Conservation (phyloP, 2,797 vertebrate genomes). For the Neoniphon sammara region DNA sequence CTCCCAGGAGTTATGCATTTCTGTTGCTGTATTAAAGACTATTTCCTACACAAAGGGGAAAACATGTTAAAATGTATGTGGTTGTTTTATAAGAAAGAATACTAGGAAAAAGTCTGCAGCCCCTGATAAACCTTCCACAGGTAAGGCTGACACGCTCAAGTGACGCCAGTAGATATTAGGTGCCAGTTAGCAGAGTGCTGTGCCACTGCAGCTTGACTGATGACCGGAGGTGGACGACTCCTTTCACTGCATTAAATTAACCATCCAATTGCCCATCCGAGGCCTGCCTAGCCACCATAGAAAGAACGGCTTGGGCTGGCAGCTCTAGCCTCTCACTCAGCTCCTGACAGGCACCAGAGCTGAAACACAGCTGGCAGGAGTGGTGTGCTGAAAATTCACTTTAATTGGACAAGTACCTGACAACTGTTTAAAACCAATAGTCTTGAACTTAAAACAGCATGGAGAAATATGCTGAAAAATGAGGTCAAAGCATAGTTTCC, state of each 20-base stretch:
- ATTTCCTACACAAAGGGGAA: no score
- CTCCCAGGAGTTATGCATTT: background rate
- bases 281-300: conserved; percentile 1
- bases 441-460: conserved; percentile 19
- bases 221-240: conserved; percentile 8
- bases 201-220: conserved; percentile 12
- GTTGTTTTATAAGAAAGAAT: background rate
- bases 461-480: conserved; percentile 20
- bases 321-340: background rate
- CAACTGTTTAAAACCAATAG: conserved; percentile 32
- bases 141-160: conserved; percentile 24
- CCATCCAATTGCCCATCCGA: conserved; percentile 11
- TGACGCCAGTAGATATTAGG: conserved; percentile 39
- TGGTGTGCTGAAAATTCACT: conserved; percentile 18
- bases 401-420: conserved; percentile 45
- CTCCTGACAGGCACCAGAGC: conserved; percentile 13
- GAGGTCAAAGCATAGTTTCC: conserved; percentile 7
- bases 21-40: no score
- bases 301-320: conserved; percentile 6
- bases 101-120: background rate
- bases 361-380: conserved; percentile 12
- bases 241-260: conserved; percentile 37
- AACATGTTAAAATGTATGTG: background rate
- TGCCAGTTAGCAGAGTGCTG: conserved; percentile 13
- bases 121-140: conserved; percentile 2